Evolutionary conservation across 2,797 vertebrate genomes (phyloP).

Genomic region (Darevskia mixta): DNA sequence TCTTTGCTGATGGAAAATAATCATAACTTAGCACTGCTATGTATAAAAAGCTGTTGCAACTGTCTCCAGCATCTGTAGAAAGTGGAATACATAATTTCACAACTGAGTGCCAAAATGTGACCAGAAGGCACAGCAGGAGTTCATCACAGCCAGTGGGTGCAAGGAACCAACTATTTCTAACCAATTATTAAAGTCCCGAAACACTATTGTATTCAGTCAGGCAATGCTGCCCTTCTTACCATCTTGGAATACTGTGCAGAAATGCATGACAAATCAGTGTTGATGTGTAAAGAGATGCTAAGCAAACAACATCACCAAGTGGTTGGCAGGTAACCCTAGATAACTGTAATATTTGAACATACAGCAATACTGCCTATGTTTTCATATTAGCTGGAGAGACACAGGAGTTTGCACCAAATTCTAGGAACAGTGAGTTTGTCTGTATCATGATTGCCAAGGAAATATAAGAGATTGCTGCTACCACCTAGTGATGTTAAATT

Average conservation of each 20-base stretch:
- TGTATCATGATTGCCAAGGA: background rate
- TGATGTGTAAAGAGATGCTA: background rate
- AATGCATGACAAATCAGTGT: background rate
- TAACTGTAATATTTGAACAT: background rate
- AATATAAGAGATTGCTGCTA: background rate
- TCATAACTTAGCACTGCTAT: background rate
- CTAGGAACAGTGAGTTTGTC: background rate
- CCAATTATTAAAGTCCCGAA: background rate
- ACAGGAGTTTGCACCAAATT: background rate
- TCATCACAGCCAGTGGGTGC: background rate
- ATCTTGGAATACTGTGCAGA: background rate
- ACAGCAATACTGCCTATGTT: background rate
- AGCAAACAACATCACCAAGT: background rate
- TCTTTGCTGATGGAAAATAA: background rate
- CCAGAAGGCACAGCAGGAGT: background rate
- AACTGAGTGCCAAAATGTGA: background rate
- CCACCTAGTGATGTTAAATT: too few relatives aligned
- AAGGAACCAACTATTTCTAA: background rate
- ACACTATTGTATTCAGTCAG: background rate
- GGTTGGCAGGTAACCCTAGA: background rate
- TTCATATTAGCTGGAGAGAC: background rate
- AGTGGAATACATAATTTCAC: background rate
- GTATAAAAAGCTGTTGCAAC: background rate
- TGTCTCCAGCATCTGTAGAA: background rate
- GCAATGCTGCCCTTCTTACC: background rate